Evolutionary conservation across 2,113 vertebrate genomes (phyloP).

Genomic region (Gymnarchus niloticus): DNA sequence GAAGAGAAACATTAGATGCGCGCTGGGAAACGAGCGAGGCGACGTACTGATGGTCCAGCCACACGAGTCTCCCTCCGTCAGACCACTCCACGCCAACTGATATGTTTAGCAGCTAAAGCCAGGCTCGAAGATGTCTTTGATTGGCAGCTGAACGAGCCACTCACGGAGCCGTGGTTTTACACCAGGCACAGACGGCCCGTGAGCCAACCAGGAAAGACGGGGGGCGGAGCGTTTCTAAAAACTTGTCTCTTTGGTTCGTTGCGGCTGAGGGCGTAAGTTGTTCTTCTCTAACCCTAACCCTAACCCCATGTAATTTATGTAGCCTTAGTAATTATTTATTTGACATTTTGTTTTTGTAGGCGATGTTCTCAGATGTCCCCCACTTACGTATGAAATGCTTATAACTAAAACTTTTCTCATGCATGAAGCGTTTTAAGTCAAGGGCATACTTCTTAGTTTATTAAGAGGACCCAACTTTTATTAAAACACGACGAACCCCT

Average conservation of each 20-base stretch:
- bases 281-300: neutral
- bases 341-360: neutral
- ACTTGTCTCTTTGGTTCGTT: slow-evolving; percentile 13
- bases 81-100: slow-evolving; percentile 44
- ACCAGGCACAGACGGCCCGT: neutral
- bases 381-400: too few relatives aligned
- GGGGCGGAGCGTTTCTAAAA: slow-evolving; percentile 25
- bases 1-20: slow-evolving; percentile 27
- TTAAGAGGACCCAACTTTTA: neutral
- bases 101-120: slow-evolving; percentile 35
- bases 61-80: slow-evolving; percentile 38
- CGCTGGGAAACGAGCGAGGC: slow-evolving; percentile 31
- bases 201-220: slow-evolving; percentile 41
- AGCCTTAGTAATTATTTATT: neutral
- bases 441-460: neutral
- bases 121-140: slow-evolving; percentile 33
- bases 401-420: neutral
- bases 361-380: neutral
- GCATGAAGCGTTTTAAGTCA: neutral
- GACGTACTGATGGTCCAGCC: slow-evolving; percentile 43
- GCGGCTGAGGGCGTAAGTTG: neutral
- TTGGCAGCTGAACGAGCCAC: slow-evolving; percentile 43
- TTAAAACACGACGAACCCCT: neutral
- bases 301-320: slow-evolving; percentile 11
- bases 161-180: slow-evolving; percentile 27